Base-by-base conservation (phyloP, 1,140 invertebrate species). In the Tribolium madens region DNA sequence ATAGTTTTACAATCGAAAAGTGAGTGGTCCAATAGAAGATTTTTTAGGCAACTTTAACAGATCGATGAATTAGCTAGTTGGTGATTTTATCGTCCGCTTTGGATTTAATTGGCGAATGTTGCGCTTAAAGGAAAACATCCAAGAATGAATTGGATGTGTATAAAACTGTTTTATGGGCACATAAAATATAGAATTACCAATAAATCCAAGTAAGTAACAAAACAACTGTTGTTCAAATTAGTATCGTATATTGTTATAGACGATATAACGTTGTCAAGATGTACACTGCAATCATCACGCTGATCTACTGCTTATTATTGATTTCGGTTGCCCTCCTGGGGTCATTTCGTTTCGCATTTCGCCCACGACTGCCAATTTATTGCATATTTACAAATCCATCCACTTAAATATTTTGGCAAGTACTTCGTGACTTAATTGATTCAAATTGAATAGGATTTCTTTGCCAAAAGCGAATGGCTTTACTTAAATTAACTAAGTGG, bases 121-220 rank as follows among this genome's bases (percentile, higher is more conserved):
- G n/a, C 57, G 57, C 26, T 31, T 64, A 64, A 64, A 33, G 26
- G 26, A 64, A 64, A 33, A 33, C 57, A 64, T 64, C 57, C 57
- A 64, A 64, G 57, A 64, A 64, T 64, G 57, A 64, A 64, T 64
- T 64, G 57, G 57, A 64, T 64, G 57, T 64, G 57, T 64, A 64
- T 64, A 64, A 64, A 64, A 64, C 57, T 64, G 57, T 64, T 64
- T 64, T 64, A 64, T 33, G 57, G 26, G 3, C 57, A 64, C 57
- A 64, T 64, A 64, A 64, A 64, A 64, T 64, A 64, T 64, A 64
- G 57, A 64, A 64, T 64, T 64, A 64, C 57, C 57, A 64, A 64
- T 64, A 64, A 64, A 64, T 64, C 26, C 57, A 64, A 64, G 57
- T 64, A 64, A 64, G 57, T 64, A 64, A 64, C 57, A 64, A 64